Base-by-base conservation (phyloP, 1,140 invertebrate genomes). In the Drosophila sp. region DNA sequence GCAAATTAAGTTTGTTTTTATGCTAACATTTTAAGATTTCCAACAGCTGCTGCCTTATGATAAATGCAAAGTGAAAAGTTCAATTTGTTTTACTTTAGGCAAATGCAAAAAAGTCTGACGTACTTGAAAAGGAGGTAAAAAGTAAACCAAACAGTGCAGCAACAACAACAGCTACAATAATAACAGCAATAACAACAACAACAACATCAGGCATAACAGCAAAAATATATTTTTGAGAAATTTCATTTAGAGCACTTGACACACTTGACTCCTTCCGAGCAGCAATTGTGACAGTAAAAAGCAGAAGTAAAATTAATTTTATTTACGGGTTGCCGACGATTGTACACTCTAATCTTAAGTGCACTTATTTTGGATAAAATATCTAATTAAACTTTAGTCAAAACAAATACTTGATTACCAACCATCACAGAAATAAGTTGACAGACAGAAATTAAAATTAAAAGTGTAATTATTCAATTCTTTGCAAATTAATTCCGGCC, bases 1-100 rank as follows among this genome's bases (percentile, higher is more conserved):
- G 32, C 34, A 53, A 58, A 80, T 75, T 80, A 53, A 38, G 46
- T 53, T 74, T 70, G 16, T 38, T 51, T 64, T 54, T 18, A 29
- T 61, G 41, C 62, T 40, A 27, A 50, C 3, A 54, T 69, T 70
- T 74, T 51, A 59, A 76, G 46, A 64, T 70, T 74, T 59, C n/a
- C 58, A 69, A 25, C 62, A 67, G 63, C 62, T 67, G 70, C 25
- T 46, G 9, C 57, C 45, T 40, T 41, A 59, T 59, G 67, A 65
- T 61, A 65, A 65, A 65, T 72, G 51, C 57, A 48, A 71, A 72
- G 63, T 67, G 40, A 63, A 84, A 79, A 79, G 59, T 51, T 69
- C 64, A 76, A 83, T 83, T 76, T 67, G 41, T 66, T 83, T 72
- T 64, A 29, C 69, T 69, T 59, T 40, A 9, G 43, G 18, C 43